Conservation (phyloP, 1,140 invertebrate genomes). For the Lordiphosa collinella region DNA sequence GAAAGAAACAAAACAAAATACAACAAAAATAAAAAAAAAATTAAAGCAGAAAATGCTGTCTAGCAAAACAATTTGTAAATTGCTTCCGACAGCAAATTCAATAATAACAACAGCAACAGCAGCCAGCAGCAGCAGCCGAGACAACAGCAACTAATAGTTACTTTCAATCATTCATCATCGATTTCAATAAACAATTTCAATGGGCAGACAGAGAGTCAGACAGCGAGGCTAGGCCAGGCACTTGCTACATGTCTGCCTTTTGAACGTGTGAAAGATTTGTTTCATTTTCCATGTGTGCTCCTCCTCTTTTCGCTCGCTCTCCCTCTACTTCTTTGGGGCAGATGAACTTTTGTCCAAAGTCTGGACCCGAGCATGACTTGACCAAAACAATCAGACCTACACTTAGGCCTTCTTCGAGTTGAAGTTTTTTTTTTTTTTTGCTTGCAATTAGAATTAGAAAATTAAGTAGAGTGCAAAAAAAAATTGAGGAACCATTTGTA, state of each 20-base stretch:
- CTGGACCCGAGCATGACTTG: slow-evolving; percentile 1
- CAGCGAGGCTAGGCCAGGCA: slow-evolving; percentile 14
- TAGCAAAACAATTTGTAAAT: slow-evolving; percentile 48
- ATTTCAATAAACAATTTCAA: slow-evolving; percentile 77
- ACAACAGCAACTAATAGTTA: slow-evolving; percentile 63
- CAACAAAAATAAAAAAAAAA: not conserved
- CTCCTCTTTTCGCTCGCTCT: not conserved
- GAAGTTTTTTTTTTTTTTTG: not conserved
- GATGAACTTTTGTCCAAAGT: not conserved
- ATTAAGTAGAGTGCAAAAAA: not conserved
- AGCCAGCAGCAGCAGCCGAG: slow-evolving; percentile 24
- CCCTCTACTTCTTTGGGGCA: not conserved
- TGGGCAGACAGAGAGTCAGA: slow-evolving; percentile 34
- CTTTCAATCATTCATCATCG: slow-evolving; percentile 76
- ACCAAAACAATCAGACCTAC: not conserved
- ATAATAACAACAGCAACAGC: slow-evolving; percentile 51
- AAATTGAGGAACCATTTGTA: slow-evolving; percentile 1
- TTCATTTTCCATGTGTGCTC: slow-evolving; percentile 22
- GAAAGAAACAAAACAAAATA: not conserved
- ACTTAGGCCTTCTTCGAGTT: not conserved
- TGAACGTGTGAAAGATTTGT: slow-evolving; percentile 28
- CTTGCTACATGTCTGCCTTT: slow-evolving; percentile 15
- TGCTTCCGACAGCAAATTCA: slow-evolving; percentile 73
- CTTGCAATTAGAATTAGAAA: not conserved
- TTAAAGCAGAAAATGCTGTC: slow-evolving; percentile 4